Conservation (phyloP, 2,113 vertebrate genomes). For the Campylomormyrus numenius region DNA sequence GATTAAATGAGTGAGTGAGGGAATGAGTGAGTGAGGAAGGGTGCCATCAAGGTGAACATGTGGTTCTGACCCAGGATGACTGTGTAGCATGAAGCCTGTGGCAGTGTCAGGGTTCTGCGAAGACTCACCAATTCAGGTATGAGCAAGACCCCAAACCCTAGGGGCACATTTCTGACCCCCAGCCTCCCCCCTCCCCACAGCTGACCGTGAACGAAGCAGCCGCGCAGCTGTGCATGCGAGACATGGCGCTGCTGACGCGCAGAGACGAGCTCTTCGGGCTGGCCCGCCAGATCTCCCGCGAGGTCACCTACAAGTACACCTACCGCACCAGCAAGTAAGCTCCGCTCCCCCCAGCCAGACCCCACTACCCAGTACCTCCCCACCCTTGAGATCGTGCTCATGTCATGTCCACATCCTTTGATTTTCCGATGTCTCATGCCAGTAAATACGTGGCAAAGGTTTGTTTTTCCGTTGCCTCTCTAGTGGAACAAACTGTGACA, state of each 20-base stretch:
- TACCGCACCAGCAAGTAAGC: constrained; percentile 91
- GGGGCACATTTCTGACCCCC: not conserved
- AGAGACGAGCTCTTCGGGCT: constrained; percentile 89
- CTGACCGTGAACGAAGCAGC: constrained; percentile 94
- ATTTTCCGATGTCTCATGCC: not conserved
- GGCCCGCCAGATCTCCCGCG: constrained; percentile 87
- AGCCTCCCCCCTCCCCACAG: constrained; percentile 46
- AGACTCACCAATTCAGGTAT: not conserved
- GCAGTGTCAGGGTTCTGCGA: not conserved
- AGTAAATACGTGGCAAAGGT: not conserved
- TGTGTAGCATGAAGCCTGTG: not conserved
- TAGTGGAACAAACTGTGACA: not conserved
- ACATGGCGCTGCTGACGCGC: constrained; percentile 79
- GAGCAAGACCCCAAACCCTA: not conserved
- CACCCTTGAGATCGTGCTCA: not conserved
- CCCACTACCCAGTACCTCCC: not conserved
- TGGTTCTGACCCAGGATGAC: not conserved
- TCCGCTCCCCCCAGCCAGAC: not conserved
- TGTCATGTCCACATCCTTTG: not conserved
- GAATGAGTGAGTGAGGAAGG: not conserved
- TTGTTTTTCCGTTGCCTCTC: not conserved
- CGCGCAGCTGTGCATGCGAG: constrained; percentile 87
- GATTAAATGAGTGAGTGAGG: not conserved
- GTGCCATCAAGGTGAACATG: not conserved
- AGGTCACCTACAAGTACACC: constrained; percentile 95